Conservation (phyloP, 2,797 vertebrate genomes). For the Crenichthys baileyi region DNA sequence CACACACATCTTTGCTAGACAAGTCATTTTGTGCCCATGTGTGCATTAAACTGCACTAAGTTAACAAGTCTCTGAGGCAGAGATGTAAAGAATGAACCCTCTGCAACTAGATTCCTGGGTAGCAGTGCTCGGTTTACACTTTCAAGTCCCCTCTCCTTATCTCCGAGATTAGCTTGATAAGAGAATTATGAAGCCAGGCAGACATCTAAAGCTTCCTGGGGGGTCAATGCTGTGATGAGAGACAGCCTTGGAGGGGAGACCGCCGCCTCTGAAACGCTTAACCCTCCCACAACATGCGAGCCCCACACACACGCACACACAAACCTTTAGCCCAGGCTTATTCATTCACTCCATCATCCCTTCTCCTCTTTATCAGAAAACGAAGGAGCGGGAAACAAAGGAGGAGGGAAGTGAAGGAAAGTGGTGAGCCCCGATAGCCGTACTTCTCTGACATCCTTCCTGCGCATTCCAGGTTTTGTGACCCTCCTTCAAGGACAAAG, state of each 20-base stretch:
- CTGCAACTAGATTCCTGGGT: constrained; percentile 79
- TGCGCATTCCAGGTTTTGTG: constrained; percentile 82
- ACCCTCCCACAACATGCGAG: constrained; percentile 59
- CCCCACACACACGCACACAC: constrained; percentile 49
- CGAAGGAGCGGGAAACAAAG: constrained; percentile 71
- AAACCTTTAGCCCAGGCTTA: constrained; percentile 37
- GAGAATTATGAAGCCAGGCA: constrained; percentile 86
- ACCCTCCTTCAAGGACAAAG: constrained; percentile 81
- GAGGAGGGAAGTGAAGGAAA: constrained; percentile 68
- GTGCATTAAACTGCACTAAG: constrained; percentile 52
- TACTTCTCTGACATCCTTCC: constrained; percentile 80
- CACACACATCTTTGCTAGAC: constrained; percentile 35
- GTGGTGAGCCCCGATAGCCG: constrained; percentile 75
- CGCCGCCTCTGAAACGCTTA: constrained; percentile 74
- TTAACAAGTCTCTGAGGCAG: constrained; percentile 65
- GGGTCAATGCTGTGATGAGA: constrained; percentile 85
- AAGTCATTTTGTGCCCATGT: constrained; percentile 33
- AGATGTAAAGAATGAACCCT: constrained; percentile 76
- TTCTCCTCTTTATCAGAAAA: constrained; percentile 70
- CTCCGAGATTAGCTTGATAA: constrained; percentile 85
- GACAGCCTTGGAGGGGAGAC: constrained; percentile 80
- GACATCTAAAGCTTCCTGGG: constrained; percentile 88
- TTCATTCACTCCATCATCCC: constrained; percentile 68
- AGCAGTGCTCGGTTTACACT: constrained; percentile 83
- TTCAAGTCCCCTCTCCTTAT: constrained; percentile 83